phyloP scores from a whole-genome alignment of 2,888 invertebrate genomes.

The Eupithecia tripunctaria region DNA sequence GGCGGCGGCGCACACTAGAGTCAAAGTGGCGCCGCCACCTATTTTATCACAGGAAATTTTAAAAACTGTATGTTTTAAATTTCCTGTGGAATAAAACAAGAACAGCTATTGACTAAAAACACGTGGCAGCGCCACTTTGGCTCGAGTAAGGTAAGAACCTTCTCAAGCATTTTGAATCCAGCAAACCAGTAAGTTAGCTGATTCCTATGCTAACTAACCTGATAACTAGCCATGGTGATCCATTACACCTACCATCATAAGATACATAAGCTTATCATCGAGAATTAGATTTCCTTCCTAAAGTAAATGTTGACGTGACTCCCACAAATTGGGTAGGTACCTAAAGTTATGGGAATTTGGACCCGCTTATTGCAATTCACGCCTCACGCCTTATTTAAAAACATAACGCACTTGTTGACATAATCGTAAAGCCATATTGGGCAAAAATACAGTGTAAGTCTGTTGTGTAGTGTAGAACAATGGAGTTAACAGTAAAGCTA shows the following conservation, averaged over 20 bases:
- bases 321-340: neutral
- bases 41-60: no score
- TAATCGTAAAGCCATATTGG: conserved; percentile 80
- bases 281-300: no score
- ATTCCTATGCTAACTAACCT: neutral
- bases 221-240: neutral
- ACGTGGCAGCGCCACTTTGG: no score
- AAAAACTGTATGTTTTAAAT: no score
- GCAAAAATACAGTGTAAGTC: conserved; percentile 80
- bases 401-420: conserved; percentile 80
- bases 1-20: no score
- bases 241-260: no score
- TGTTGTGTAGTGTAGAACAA: conserved; percentile 80
- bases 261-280: no score
- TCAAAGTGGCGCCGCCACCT: no score
- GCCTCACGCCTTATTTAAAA: conserved; percentile 73
- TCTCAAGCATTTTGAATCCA: neutral
- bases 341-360: conserved; percentile 11
- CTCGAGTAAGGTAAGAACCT: no score
- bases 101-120: no score
- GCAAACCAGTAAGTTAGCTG: neutral
- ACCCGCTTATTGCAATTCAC: conserved; percentile 48
- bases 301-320: neutral
- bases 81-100: no score
- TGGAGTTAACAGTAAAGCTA: conserved; percentile 76